Evolutionary conservation across 2,797 vertebrate species (phyloP).

Genomic region (Anguilla obscura): DNA sequence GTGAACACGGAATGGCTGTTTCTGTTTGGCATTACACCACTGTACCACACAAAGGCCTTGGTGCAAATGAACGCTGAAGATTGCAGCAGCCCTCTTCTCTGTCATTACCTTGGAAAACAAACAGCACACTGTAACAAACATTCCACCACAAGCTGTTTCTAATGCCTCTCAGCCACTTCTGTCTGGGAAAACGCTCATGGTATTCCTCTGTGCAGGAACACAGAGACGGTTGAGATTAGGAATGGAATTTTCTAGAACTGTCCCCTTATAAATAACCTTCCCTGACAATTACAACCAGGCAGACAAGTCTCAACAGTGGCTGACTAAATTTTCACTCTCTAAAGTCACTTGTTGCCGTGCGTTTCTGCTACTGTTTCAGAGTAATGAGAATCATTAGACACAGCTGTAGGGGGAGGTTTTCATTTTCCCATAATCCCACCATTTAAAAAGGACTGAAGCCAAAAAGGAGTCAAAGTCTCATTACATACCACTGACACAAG

Average conservation of each 20-base stretch:
- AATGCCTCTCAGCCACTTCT: neutral
- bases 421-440: neutral
- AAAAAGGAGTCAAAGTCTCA: neutral
- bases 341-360: neutral
- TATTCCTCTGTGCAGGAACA: neutral
- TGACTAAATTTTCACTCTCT: neutral
- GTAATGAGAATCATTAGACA: neutral
- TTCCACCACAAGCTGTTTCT: neutral
- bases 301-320: neutral
- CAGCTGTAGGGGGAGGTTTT: neutral
- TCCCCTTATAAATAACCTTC: constrained; percentile 9
- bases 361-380: constrained; percentile 4
- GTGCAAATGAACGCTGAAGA: neutral
- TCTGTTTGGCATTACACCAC: neutral
- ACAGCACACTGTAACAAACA: neutral
- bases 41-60: neutral
- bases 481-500: neutral
- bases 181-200: neutral
- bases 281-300: constrained; percentile 5
- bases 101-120: neutral
- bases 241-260: neutral
- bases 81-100: neutral
- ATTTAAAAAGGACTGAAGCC: neutral
- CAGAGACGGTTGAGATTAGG: neutral
- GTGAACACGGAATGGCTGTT: neutral